Evolutionary conservation across 2,113 vertebrate species (phyloP).

Genomic region (Catagonus wagneri): DNA sequence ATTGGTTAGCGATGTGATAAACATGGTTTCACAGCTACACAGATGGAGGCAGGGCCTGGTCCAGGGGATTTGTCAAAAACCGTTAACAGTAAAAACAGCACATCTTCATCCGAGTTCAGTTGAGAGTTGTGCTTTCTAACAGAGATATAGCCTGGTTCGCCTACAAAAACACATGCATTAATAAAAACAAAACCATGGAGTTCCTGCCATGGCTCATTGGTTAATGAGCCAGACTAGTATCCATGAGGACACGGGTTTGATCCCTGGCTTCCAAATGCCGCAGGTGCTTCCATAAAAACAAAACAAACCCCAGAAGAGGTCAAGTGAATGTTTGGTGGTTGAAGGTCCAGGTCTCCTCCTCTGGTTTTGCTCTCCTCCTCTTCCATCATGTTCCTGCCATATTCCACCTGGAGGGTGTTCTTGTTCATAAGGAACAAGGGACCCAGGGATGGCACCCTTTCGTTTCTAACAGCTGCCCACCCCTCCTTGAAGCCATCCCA

Average conservation of each 20-base stretch:
- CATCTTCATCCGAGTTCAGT: neutral
- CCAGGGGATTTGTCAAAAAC: slow-evolving; percentile 12
- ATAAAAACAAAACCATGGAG: neutral
- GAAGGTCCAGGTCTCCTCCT: neutral
- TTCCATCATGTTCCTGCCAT: no score
- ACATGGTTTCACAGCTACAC: neutral
- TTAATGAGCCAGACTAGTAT: no score
- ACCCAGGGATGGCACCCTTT: neutral
- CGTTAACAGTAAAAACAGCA: neutral
- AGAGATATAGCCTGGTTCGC: neutral
- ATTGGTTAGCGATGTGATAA: neutral
- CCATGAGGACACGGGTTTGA: no score
- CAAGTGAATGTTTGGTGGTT: neutral
- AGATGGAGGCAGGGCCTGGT: neutral
- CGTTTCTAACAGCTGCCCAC: neutral
- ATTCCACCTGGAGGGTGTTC: neutral
- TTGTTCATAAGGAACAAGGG: neutral
- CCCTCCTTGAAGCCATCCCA: neutral
- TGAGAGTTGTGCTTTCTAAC: neutral
- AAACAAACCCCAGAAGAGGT: neutral
- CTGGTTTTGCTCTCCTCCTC: neutral
- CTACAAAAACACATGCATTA: neutral
- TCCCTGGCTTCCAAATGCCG: no score
- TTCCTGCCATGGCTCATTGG: no score
- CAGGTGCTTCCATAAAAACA: neutral